phyloP scores from a whole-genome alignment of 2,113 vertebrate genomes.

The Neolamprologus ventralis region DNA sequence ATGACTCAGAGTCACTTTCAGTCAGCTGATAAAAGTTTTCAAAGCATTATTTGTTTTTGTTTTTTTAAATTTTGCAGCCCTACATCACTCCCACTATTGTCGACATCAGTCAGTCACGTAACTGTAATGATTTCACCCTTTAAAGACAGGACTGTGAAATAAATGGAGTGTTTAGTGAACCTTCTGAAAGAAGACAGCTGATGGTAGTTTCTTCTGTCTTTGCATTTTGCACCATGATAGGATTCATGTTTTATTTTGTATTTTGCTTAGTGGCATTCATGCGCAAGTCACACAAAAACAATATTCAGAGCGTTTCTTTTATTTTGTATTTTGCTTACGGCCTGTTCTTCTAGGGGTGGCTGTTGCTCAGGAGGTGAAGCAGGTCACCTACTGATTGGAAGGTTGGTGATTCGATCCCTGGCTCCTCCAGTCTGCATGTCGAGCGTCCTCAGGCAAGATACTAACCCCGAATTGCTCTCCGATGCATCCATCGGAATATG shows the following conservation, averaged over 20 bases:
- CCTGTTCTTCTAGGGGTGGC: neutral
- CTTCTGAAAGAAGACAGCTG: neutral
- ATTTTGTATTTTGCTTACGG: neutral
- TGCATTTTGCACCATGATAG: neutral
- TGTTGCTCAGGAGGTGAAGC: neutral
- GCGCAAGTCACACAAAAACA: neutral
- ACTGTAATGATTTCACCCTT: neutral
- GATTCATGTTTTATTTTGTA: neutral
- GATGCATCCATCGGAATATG: neutral
- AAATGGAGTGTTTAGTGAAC: neutral
- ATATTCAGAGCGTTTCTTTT: neutral
- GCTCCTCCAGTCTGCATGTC: neutral
- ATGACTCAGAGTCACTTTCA: neutral
- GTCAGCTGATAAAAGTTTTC: neutral
- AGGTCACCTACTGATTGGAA: neutral
- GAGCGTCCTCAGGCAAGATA: neutral
- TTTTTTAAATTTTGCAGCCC: neutral
- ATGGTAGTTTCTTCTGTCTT: neutral
- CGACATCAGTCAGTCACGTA: neutral
- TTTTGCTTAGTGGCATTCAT: conserved; percentile 13
- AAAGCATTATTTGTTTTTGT: neutral
- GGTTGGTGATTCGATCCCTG: neutral
- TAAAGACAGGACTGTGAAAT: neutral
- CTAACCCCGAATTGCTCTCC: fast-evolving
- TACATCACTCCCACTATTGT: neutral